Base-by-base conservation (phyloP, 2,113 vertebrate species). In the Geothlypis trichas region DNA sequence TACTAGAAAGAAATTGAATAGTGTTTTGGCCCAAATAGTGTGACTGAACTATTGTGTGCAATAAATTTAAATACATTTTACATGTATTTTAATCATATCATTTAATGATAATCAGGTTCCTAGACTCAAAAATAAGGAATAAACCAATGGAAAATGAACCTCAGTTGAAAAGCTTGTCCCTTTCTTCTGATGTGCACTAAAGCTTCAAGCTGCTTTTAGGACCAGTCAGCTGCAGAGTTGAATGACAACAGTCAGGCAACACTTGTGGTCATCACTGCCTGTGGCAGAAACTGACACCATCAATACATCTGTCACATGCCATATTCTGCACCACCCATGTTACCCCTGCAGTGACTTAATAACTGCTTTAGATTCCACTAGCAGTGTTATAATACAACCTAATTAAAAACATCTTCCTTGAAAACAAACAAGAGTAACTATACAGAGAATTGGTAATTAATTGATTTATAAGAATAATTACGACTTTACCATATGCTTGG, bases 371-470 rank as follows among this genome's bases (percentile, higher is more conserved):
- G 37, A 75, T 93, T 88, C 68, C 74, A 62, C 58, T 62, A 47
- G 37, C 65, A 18, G 27, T 78, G 41, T 69, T 80, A 78, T 59
- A 47, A 72, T 67, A 30, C 28, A 47, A n/a, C 13, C 51, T 87
- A 65, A 92, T 89, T 95, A 91, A 92, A 94, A 96, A 74, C 22
- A 54, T 69, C 75, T 89, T 94, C 31, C 69, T 15, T 5, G 54
- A 81, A 92, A 87, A 47, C 44, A 95, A 96, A 82, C 22, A 69
- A 33, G 52, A 76, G 20, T 68, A 82, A 87, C 83, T 69, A 44
- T 61, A 66, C 10, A 47, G 77, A 47, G 47, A 78, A 76, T 28
- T 79, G 55, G 11, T 69, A 91, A 80, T 88, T 95, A 96, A 91
- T 91, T 95, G 54, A 94, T 93, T 77, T 67, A n/a, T 92, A 89